Conservation (phyloP, 2,113 vertebrate species). For the Oncorhynchus kisutch region DNA sequence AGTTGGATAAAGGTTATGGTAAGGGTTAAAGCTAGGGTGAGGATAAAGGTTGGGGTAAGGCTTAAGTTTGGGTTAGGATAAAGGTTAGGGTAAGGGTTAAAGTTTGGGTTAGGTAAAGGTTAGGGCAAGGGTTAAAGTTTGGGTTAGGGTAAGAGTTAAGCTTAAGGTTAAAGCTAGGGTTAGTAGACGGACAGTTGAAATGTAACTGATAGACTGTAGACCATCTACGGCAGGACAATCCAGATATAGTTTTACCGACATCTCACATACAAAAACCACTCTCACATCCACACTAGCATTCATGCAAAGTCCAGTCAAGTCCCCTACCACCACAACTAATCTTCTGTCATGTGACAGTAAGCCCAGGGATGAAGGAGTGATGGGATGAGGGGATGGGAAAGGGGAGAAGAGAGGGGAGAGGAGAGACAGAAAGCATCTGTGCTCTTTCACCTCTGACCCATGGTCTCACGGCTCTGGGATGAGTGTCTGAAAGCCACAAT, state of each 20-base stretch:
- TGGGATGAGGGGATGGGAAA: not conserved
- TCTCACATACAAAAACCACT: not conserved
- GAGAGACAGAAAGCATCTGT: slow-evolving; percentile 20
- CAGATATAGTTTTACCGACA: not conserved
- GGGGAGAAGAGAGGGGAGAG: slow-evolving; percentile 11
- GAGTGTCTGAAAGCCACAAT: not conserved
- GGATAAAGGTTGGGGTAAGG: too few species aligned
- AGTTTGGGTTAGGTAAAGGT: too few species aligned
- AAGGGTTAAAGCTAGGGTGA: too few species aligned
- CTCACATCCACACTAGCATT: not conserved
- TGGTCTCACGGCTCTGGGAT: slow-evolving; percentile 2
- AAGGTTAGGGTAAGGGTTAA: too few species aligned
- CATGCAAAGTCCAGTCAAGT: not conserved
- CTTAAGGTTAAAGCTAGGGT: too few species aligned
- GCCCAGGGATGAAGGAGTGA: slow-evolving; percentile 34
- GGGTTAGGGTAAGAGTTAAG: too few species aligned
- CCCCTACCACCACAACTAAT: slow-evolving; percentile 29
- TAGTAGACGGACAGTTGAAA: too few species aligned
- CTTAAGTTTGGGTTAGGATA: too few species aligned
- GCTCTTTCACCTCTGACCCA: slow-evolving; percentile 32
- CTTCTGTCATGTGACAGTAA: slow-evolving; percentile 47
- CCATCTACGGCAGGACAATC: too few species aligned
- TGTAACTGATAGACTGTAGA: too few species aligned
- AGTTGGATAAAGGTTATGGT: too few species aligned
- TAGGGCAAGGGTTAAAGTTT: too few species aligned